Evolutionary conservation across 2,888 invertebrate species (phyloP).

Genomic region (Tipula vernalis): DNA sequence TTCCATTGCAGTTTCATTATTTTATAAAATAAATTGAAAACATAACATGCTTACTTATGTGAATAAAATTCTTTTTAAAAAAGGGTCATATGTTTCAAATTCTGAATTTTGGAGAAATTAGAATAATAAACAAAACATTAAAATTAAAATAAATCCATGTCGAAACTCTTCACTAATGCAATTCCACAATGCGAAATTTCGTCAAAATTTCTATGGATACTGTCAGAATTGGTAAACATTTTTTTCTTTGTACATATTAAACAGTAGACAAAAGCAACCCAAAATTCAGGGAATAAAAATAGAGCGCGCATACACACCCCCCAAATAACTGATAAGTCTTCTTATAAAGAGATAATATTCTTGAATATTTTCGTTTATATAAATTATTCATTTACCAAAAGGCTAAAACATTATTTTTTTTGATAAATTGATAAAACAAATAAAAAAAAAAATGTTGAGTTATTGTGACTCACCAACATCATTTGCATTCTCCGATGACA

Average conservation of each 20-base stretch:
- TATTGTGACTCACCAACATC: slow-evolving; percentile 9
- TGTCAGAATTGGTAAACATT: not conserved
- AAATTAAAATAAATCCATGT: not conserved
- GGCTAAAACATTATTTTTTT: not conserved
- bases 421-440: not conserved
- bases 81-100: not conserved
- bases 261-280: not conserved
- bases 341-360: not conserved
- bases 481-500: slow-evolving; percentile 6
- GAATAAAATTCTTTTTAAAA: not conserved
- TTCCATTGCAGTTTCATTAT: no score
- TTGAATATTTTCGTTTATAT: not conserved
- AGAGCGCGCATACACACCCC: not conserved
- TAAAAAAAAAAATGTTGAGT: not conserved
- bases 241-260: not conserved
- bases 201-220: not conserved
- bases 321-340: not conserved
- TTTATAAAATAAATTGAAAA: not conserved
- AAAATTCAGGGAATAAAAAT: not conserved
- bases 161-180: no score
- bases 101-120: not conserved
- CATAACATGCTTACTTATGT: not conserved
- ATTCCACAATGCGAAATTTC: not conserved
- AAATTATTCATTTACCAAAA: not conserved
- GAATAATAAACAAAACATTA: not conserved